A percentile compares a stretch with the other conserved stretches of the same genome.
phyloP scores from a whole-genome alignment of 2,113 vertebrate genomes.

The Notarius quadriscutis region DNA sequence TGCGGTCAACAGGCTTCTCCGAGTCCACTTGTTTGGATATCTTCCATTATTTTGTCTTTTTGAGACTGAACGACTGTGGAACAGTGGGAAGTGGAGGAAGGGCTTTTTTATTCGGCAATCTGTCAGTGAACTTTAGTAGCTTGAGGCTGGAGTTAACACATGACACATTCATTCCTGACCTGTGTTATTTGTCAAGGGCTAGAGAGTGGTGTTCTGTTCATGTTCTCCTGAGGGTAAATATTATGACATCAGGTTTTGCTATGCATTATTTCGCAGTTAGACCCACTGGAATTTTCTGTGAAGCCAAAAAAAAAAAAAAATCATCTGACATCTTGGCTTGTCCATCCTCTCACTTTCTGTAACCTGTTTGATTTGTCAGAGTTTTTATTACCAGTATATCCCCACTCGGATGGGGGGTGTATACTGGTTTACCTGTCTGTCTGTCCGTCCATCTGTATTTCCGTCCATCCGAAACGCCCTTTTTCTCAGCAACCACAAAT shows the following conservation, averaged over 20 bases:
- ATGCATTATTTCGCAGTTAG: not conserved
- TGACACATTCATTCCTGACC: not conserved
- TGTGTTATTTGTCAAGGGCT: not conserved
- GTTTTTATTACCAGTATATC: not conserved
- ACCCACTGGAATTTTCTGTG: not conserved
- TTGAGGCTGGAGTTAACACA: not conserved
- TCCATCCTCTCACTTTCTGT: not conserved
- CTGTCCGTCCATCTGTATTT: too few species aligned
- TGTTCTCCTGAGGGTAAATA: not conserved
- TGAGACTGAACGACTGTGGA: not conserved
- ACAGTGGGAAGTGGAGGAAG: not conserved
- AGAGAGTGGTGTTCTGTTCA: not conserved
- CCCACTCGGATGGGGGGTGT: too few species aligned
- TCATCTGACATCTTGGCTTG: too few species aligned
- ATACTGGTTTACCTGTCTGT: too few species aligned
- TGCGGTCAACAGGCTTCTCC: not conserved
- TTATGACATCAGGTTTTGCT: not conserved
- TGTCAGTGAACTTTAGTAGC: not conserved
- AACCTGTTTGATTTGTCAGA: not conserved
- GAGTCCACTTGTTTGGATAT: not conserved
- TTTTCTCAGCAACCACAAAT: too few species aligned
- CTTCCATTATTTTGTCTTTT: not conserved
- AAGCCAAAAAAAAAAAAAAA: not conserved
- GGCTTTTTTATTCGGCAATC: not conserved
- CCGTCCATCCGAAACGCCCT: too few species aligned